Conservation (phyloP, 1,140 invertebrate species). For the Adoxophyes honmai region DNA sequence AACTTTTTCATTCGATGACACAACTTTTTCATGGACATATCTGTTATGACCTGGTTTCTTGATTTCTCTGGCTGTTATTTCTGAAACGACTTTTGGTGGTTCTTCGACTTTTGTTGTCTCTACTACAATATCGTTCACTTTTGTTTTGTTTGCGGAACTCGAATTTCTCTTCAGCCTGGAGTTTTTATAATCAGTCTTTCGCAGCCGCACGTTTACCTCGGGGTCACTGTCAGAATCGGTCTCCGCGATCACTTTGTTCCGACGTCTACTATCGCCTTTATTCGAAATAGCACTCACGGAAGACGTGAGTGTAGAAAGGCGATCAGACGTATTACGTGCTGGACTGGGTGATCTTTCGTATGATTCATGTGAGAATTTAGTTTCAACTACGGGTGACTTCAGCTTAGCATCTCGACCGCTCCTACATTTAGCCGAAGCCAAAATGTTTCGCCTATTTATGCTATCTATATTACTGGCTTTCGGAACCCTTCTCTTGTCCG, state of each 20-base stretch:
- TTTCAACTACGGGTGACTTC: slow-evolving; percentile 82
- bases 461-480: slow-evolving; percentile 88
- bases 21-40: slow-evolving; percentile 22
- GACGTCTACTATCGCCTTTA: slow-evolving; percentile 74
- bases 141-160: slow-evolving; percentile 56
- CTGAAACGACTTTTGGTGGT: slow-evolving; percentile 41
- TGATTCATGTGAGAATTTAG: slow-evolving; percentile 79
- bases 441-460: slow-evolving; percentile 90
- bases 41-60: slow-evolving; percentile 46
- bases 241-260: slow-evolving; percentile 66
- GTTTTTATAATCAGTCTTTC: slow-evolving; percentile 68
- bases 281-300: slow-evolving; percentile 67
- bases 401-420: slow-evolving; percentile 84
- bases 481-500: slow-evolving; percentile 80
- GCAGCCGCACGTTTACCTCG: slow-evolving; percentile 56
- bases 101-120: slow-evolving; percentile 49
- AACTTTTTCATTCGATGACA: slow-evolving; percentile 17
- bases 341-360: slow-evolving; percentile 63
- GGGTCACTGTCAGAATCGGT: slow-evolving; percentile 73
- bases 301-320: slow-evolving; percentile 73
- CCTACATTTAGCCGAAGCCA: slow-evolving; percentile 90
- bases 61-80: slow-evolving; percentile 51
- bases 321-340: slow-evolving; percentile 63
- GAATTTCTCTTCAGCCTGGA: slow-evolving; percentile 68
- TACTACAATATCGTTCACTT: slow-evolving; percentile 42